Conservation (phyloP, 2,888 invertebrate species). For the Acleris emargana region DNA sequence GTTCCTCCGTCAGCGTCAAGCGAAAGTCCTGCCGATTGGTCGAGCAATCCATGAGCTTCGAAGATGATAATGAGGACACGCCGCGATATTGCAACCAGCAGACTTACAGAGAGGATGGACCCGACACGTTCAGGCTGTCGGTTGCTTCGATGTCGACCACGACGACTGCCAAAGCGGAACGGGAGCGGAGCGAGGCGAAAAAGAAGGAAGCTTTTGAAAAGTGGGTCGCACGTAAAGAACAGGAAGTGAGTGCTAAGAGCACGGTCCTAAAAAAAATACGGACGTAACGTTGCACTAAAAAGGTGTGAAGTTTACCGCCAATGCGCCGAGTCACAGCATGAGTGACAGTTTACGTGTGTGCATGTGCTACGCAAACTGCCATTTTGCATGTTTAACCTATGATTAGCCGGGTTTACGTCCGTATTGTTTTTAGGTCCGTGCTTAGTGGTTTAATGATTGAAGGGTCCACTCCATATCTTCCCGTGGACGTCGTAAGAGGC, state of each 20-base stretch:
- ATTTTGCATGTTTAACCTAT: no score
- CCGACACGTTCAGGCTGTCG: conserved; percentile 74
- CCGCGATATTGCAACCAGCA: conserved; percentile 55
- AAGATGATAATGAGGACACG: conserved; percentile 54
- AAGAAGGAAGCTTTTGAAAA: conserved; percentile 70
- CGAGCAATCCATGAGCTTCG: conserved; percentile 38
- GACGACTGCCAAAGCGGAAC: conserved; percentile 72
- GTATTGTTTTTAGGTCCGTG: no score
- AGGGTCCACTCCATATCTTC: no score
- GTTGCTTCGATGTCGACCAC: conserved; percentile 74
- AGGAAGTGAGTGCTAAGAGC: conserved; percentile 57
- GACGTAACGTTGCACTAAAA: no score
- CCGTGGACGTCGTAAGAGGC: no score
- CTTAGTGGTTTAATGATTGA: no score
- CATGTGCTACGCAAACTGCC: no score
- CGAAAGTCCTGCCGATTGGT: conserved; percentile 69
- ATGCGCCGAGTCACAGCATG: no score
- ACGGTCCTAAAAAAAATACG: neutral
- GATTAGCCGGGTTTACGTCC: no score
- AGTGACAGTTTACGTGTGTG: no score
- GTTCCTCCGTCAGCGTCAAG: conserved; percentile 65
- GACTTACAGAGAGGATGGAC: conserved; percentile 70
- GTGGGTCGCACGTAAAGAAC: conserved; percentile 74
- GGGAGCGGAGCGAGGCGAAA: conserved; percentile 70
- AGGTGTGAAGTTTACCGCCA: no score